Evolutionary conservation across 1,140 invertebrate genomes (phyloP).

Genomic region (Cepaea nemoralis): DNA sequence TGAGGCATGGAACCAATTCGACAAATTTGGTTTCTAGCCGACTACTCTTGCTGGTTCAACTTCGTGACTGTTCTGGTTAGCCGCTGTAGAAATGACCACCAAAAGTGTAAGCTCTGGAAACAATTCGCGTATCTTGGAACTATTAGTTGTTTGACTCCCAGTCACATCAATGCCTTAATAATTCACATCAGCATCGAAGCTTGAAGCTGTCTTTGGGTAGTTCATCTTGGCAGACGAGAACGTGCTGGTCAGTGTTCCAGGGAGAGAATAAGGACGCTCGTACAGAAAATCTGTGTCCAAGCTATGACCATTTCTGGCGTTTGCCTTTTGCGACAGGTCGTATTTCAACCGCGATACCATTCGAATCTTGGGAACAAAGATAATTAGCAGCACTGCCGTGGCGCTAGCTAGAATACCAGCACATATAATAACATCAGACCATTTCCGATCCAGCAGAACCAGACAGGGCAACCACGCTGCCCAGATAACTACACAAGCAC

Average conservation of each 20-base stretch:
- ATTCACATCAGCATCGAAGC: conserved; percentile 61
- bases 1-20: no score
- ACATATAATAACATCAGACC: conserved; percentile 75
- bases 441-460: conserved; percentile 70
- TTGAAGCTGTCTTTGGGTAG: conserved; percentile 56
- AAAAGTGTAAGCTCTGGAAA: no score
- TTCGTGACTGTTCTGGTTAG: no score
- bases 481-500: conserved; percentile 74
- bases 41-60: no score
- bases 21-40: no score
- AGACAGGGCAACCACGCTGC: conserved; percentile 75
- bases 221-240: conserved; percentile 60
- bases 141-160: neutral
- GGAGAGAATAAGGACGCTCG: conserved; percentile 64
- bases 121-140: neutral
- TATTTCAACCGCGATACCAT: conserved; percentile 73
- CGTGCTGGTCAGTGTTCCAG: conserved; percentile 51
- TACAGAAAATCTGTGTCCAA: conserved; percentile 64
- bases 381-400: conserved; percentile 74
- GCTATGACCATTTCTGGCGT: conserved; percentile 57
- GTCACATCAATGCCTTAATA: no score
- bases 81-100: no score
- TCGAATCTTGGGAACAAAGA: conserved; percentile 77
- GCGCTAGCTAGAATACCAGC: conserved; percentile 75
- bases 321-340: conserved; percentile 52